Conservation (phyloP, 2,797 vertebrate species). For the Tamandua tetradactyla region DNA sequence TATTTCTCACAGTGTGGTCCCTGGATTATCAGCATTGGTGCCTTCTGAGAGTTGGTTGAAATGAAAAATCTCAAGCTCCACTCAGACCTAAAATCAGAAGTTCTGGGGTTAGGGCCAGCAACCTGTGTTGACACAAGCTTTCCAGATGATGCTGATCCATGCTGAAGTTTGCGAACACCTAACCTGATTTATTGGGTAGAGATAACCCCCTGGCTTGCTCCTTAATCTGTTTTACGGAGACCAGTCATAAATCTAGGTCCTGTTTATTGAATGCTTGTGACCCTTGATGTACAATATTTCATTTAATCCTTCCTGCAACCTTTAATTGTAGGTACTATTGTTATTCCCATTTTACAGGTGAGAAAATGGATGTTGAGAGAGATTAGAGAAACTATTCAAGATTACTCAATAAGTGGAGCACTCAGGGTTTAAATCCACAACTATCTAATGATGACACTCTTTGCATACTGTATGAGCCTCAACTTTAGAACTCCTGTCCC, state of each 20-base stretch:
- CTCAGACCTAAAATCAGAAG: not conserved
- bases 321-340: not conserved
- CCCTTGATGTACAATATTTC: not conserved
- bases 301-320: not conserved
- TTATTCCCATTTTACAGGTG: not conserved
- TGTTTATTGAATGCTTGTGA: not conserved
- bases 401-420: not conserved
- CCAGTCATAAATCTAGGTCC: not conserved
- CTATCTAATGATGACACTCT: not conserved
- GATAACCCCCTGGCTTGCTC: not conserved
- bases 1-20: not conserved
- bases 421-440: not conserved
- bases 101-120: not conserved
- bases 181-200: not conserved
- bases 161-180: not conserved
- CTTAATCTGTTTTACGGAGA: not conserved
- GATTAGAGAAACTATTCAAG: not conserved
- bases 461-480: not conserved
- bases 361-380: not conserved
- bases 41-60: not conserved
- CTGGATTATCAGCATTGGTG: not conserved
- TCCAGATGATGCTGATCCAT: not conserved
- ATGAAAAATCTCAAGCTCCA: not conserved
- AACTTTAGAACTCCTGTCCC: not conserved
- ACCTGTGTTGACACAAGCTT: not conserved